Evolutionary conservation across 2,797 vertebrate genomes (phyloP).

Genomic region (Hephaestus fuliginosus): DNA sequence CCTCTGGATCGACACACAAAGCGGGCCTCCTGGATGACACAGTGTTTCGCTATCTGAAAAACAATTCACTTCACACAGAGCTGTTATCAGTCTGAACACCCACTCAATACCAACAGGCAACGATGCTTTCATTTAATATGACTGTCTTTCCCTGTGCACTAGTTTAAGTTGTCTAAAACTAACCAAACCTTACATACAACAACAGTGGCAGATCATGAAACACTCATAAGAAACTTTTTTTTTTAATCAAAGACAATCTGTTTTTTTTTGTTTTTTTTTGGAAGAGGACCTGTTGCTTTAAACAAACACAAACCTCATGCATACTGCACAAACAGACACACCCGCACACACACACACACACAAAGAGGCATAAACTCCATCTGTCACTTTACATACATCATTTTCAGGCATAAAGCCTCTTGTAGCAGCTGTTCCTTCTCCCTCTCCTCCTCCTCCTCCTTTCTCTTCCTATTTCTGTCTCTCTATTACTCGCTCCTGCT

Average conservation of each 20-base stretch:
- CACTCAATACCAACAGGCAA: background rate
- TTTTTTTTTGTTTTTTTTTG: background rate
- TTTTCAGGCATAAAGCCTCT: constrained; percentile 5
- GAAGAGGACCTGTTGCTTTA: constrained; percentile 18
- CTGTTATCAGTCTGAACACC: background rate
- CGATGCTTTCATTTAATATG: background rate
- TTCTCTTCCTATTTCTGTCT: background rate
- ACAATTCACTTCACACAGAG: background rate
- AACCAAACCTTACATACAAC: background rate
- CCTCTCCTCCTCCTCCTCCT: background rate
- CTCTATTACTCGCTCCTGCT: constrained; percentile 35
- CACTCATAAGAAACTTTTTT: no score
- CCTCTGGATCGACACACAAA: background rate
- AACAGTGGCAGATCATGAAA: background rate
- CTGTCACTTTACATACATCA: background rate
- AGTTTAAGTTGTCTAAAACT: background rate
- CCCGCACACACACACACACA: background rate
- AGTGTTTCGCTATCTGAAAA: background rate
- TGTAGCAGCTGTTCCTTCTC: background rate
- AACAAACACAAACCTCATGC: background rate
- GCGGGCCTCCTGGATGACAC: background rate
- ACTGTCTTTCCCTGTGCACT: background rate
- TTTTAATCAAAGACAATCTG: no score
- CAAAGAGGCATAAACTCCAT: background rate
- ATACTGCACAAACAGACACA: background rate